Evolutionary conservation across 64 coral and sea anemone genomes (phyloP), one percentile per base, ranked within the genome.

Genomic region (Stichodactyla mertensii): DNA sequence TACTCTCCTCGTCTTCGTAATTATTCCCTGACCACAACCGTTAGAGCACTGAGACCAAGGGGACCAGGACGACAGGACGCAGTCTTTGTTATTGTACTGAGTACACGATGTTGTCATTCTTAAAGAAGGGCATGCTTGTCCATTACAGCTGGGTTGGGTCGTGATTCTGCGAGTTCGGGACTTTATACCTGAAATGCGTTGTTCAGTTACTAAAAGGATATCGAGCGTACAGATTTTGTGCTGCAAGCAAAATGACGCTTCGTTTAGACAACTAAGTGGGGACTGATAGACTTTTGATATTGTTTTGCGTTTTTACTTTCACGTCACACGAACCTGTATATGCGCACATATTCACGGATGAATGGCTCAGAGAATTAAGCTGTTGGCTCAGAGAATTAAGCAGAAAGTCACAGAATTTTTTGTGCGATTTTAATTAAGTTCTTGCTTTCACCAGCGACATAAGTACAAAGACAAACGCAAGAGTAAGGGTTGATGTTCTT

Each of bases 11-110:
- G 79, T 89, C 86, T 78, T 94, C 12, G 89, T 85, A 4, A 87
- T 62, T 19, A 22, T 16, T 15, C 96, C 96, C 2, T n/a, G 89
- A 4, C 96, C 96, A 86, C 96, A 98, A 11, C 96, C 90, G 51
- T 84, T 95, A 55, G 86, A 91, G 70, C 96, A 98, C 6, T 87
- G 55, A 14, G 96, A 94, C 96, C 96, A 98, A 23, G 82, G 12
- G 3, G 87, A 89, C 96, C 96, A 98, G 2, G 52, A 26, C 7
- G 85, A 87, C 90, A 94, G 85, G 15, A 94, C 92, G 55, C 96
- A 98, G 71, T 94, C 88, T 20, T 55, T 62, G 64, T 98, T 94
- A 28, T 77, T 88, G 64, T 98, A 90, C 27, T 83, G 90, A 8
- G 81, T 64, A 82, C 96, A 98, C 6, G 85, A 77, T 4, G 82